Evolutionary conservation across 2,888 invertebrate genomes (phyloP).

Genomic region (Beris chalybata): DNA sequence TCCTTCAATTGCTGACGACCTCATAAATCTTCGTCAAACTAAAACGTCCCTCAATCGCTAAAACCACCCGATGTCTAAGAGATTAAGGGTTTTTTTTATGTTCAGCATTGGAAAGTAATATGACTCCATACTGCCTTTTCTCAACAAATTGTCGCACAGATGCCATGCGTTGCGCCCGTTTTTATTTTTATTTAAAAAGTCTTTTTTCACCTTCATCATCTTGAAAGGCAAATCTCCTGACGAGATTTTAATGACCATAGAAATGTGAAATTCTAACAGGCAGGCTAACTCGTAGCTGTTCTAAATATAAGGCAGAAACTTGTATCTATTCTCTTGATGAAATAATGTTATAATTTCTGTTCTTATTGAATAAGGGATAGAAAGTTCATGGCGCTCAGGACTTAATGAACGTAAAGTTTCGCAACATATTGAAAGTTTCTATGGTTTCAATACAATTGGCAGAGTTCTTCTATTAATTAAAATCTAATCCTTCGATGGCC

Average conservation of each 20-base stretch:
- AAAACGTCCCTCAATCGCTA: constrained; percentile 20
- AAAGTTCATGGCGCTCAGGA: not conserved
- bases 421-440: constrained; percentile 14
- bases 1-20: constrained; percentile 29
- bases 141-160: constrained; percentile 28
- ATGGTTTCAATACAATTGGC: constrained; percentile 6
- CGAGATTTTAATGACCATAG: constrained; percentile 25
- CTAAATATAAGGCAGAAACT: too few species aligned
- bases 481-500: not conserved
- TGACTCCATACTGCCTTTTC: constrained; percentile 20
- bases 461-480: constrained; percentile 27
- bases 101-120: constrained; percentile 2
- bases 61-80: constrained; percentile 8
- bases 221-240: constrained; percentile 1
- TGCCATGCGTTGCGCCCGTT: constrained; percentile 22
- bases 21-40: constrained; percentile 31
- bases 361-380: not conserved
- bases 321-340: not conserved
- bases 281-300: not conserved
- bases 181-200: constrained; percentile 16
- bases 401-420: constrained; percentile 9
- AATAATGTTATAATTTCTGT: not conserved
- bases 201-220: constrained; percentile 7
- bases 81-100: constrained; percentile 21
- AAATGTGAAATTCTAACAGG: not conserved